Evolutionary conservation across 2,797 vertebrate species (phyloP), one percentile per base, ranked within the genome.

Genomic region (Sebastes taczanowskii): DNA sequence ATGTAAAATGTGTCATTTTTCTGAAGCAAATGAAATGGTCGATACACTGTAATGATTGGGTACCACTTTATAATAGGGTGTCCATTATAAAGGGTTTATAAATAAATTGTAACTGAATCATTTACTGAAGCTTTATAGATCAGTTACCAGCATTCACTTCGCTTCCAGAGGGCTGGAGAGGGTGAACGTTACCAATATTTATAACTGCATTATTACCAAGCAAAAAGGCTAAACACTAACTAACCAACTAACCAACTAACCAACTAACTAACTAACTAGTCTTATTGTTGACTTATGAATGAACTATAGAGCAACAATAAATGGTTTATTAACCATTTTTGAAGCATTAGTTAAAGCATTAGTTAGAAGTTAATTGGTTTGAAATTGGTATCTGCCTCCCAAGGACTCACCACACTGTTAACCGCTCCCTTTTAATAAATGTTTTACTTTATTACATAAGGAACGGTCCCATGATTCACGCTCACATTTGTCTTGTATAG

Each of bases 11-110:
- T 42, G 4, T 38, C 2, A 8, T 11, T 25, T 58, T 60, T 65
- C 32, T 61, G 7, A 56, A 63, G 14, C 58, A 27, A 78, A 69
- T 74, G 4, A 81, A 77, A 76, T n/a, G 11, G 52, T 16, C 11
- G 0, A 38, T 71, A 23, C 11, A 18, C 20, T 53, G 13, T 13
- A 29, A 66, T 49, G 20, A 70, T 13, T 18, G 2, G 25, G 23
- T n/a, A 16, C 4, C 11, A 52, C 22, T 35, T 63, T 73, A 6
- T 79, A 25, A 64, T n/a, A 22, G 9, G 27, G 68, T 14, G n/a
- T 2, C n/a, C 2, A 38, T 52, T 34, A n/a, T 25, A 53, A 58
- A 64, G 35, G 29, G 10, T 35, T 83, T 23, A 13, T 9, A 59
- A 8, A 9, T 56, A 59, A 8, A 9, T 56, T 1, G 1, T 2